Evolutionary conservation across 2,113 vertebrate species (phyloP).

Genomic region (Alaudala cheleensis): DNA sequence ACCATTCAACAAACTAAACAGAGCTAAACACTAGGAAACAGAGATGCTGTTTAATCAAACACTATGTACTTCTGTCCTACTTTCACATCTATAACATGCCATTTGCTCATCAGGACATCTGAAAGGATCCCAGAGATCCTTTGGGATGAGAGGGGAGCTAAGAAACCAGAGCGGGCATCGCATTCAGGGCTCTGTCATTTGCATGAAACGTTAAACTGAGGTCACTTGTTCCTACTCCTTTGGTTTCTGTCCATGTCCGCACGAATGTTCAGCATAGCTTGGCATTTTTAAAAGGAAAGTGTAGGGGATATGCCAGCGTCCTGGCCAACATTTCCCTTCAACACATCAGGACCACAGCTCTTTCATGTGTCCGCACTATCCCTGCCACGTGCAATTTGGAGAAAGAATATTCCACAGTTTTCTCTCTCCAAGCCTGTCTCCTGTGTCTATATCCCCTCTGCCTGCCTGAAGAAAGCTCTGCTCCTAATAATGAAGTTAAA

Average conservation of each 20-base stretch:
- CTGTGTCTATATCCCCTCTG: not conserved
- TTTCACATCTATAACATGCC: not conserved
- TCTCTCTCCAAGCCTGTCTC: not conserved
- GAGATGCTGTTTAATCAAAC: not conserved
- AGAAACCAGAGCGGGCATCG: not conserved
- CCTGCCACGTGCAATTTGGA: not conserved
- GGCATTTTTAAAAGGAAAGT: not conserved
- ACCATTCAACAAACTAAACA: not conserved
- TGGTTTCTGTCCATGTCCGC: not conserved
- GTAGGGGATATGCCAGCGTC: not conserved
- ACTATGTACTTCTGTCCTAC: not conserved
- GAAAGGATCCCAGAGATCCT: not conserved
- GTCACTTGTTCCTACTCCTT: not conserved
- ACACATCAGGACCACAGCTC: not conserved
- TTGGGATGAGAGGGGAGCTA: not conserved
- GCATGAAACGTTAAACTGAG: constrained; percentile 22
- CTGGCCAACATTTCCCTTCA: not conserved
- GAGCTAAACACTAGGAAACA: not conserved
- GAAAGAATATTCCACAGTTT: not conserved
- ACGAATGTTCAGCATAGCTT: not conserved
- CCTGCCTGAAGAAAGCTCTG: not conserved
- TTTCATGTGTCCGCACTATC: not conserved
- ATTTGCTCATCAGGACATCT: not conserved
- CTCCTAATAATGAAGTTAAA: not conserved
- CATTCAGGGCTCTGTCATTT: not conserved